These are phyloP conservation scores for Elymnias hypermnestra DNA, from an alignment of 1,140 invertebrate species.

Conservation along the genomic window DNA sequence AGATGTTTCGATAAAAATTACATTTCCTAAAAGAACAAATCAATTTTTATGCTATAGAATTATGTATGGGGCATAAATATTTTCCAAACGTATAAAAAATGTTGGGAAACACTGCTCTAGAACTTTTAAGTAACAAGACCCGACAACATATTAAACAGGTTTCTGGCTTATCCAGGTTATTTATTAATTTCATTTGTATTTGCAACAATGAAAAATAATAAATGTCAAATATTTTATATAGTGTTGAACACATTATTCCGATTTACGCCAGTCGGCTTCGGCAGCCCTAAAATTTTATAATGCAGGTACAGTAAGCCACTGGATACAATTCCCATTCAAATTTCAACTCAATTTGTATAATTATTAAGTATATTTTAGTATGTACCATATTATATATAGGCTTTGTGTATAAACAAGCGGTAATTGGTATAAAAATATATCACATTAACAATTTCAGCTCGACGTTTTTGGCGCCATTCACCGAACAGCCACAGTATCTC, in stretches of 20 bases:
- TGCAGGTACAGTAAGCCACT: conserved; percentile 5
- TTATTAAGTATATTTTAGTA: background rate
- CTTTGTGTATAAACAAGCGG: conserved; percentile 11
- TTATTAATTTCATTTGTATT: too few relatives aligned
- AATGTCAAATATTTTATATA: too few relatives aligned
- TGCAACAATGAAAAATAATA: too few relatives aligned
- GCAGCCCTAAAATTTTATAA: conserved; percentile 4
- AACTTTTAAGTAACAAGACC: too few relatives aligned
- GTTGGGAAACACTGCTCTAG: too few relatives aligned
- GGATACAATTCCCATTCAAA: background rate
- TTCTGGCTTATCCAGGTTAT: too few relatives aligned
- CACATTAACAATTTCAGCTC: conserved; percentile 53
- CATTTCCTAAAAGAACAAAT: too few relatives aligned
- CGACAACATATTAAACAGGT: too few relatives aligned
- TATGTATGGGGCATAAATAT: too few relatives aligned
- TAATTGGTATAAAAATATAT: conserved; percentile 31
- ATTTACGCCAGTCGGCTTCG: background rate
- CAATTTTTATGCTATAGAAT: too few relatives aligned
- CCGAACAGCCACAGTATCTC: conserved; percentile 64
- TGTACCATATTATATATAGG: background rate
- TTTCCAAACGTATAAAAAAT: too few relatives aligned
- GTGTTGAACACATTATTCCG: background rate
- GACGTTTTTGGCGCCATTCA: conserved; percentile 66
- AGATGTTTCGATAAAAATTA: too few relatives aligned
- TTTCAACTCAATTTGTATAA: background rate